A percentile compares a stretch with the other conserved stretches of the same genome.
These are phyloP conservation scores for Eutolmus rufibarbis DNA, from an alignment of 2,888 invertebrate genomes.

Conservation along the genomic window DNA sequence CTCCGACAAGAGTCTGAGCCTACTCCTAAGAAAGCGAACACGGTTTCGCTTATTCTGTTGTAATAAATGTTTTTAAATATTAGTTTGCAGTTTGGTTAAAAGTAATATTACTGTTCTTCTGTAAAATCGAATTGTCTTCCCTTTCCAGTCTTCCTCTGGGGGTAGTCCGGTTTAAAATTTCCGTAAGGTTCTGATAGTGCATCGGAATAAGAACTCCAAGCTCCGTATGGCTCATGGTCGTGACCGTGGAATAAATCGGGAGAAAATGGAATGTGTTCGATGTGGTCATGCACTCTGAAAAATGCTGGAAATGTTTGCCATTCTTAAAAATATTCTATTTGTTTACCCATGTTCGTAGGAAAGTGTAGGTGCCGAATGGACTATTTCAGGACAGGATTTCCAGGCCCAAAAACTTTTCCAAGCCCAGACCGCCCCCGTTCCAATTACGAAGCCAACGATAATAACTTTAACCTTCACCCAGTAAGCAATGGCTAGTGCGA, in stretches of 20 bases:
- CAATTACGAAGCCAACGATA: constrained; percentile 59
- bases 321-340: not conserved
- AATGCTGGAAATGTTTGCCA: not conserved
- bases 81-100: not conserved
- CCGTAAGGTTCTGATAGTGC: constrained; percentile 28
- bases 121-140: constrained; percentile 19
- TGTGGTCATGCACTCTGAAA: constrained; percentile 25
- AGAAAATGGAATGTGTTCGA: constrained; percentile 54
- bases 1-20: constrained; percentile 62
- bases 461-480: constrained; percentile 61
- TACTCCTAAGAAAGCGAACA: constrained; percentile 60
- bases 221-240: constrained; percentile 48
- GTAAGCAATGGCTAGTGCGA: constrained; percentile 56
- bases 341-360: constrained; percentile 60
- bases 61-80: not conserved
- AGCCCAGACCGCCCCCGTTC: constrained; percentile 58
- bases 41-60: constrained; percentile 58
- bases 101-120: constrained; percentile 18
- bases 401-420: constrained; percentile 53
- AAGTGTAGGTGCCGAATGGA: constrained; percentile 50
- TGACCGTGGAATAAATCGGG: constrained; percentile 45
- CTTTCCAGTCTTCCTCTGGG: not conserved
- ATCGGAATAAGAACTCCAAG: constrained; percentile 46
- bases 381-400: constrained; percentile 51
- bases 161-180: not conserved